Base-by-base conservation (phyloP, 1,140 invertebrate species). In the Diachasmimorpha longicaudata region DNA sequence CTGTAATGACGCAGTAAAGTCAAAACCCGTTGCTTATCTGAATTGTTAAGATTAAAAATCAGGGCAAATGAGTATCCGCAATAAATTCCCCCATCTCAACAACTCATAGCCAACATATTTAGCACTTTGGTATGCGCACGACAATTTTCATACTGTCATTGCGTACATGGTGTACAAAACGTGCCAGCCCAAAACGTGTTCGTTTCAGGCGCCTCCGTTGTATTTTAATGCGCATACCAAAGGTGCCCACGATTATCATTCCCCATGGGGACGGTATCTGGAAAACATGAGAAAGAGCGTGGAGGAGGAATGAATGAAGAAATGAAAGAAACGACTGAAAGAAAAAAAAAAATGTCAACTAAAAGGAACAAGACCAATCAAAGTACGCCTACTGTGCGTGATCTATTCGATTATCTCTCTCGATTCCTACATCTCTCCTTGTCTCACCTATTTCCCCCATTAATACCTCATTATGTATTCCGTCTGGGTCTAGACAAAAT, bases 201-300 rank as follows among this genome's bases (percentile, higher is more conserved):
- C 68, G 68, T 44, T 37, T 44, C 68, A 70, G 36, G 68, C 68
- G 42, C 70, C 70, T 48, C 37, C 23, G 48, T 71, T 52, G 70
- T 48, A 71, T 71, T 71, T 71, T 48, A 71, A 71, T 71, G 70
- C 44, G n/a, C 48, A 46, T 63, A 63, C 58, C 58, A 63, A 42
- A 63, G 23, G 58, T 25, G 58, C 58, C 58, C 58, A 63, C 58
- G 58, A 63, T 25, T 63, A 63, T 63, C 70, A 73, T 68, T 63
- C 19, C 44, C 58, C 23, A 25, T 31, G 58, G 58, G 39, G 58
- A 63, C 23, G 58, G 58, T 63, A 63, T 63, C 58, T 23, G 21
- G 58, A 63, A 25, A 63, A 8, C 58, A 63, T 25, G 58, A 63
- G 58, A 63, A 63, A 63, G 21, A 63, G 13, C 58, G 58, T 63